Conservation (phyloP, 2,113 vertebrate species). For the Sturnus vulgaris region DNA sequence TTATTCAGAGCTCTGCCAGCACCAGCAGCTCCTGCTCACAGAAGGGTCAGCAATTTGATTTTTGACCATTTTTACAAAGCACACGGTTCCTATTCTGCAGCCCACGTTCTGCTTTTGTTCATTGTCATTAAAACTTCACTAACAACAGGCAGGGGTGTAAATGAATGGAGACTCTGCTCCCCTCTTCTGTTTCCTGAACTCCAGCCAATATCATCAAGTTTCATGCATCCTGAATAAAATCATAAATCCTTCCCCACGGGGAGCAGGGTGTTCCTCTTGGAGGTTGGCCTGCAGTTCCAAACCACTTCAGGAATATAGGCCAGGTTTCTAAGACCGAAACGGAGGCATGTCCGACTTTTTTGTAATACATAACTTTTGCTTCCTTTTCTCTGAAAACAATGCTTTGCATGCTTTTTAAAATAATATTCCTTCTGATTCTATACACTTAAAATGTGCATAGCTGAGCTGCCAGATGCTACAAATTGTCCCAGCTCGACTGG, state of each 20-base stretch:
- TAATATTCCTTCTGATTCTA: not conserved
- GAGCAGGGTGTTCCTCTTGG: constrained; percentile 37
- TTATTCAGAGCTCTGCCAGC: not conserved
- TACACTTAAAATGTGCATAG: not conserved
- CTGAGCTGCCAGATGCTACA: not conserved
- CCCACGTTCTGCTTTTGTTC: not conserved
- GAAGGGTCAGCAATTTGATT: not conserved
- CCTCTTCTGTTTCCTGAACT: not conserved
- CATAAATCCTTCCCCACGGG: constrained; percentile 19
- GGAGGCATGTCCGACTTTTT: not conserved
- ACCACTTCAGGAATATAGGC: not conserved
- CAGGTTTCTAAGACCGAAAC: constrained; percentile 4
- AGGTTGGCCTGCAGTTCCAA: not conserved
- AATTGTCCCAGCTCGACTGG: not conserved
- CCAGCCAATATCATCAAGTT: not conserved
- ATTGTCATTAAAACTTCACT: not conserved
- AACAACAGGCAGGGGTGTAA: constrained; percentile 1
- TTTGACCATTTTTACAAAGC: not conserved
- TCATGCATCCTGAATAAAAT: constrained; percentile 33
- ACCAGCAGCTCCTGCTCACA: not conserved
- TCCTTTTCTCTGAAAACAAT: not conserved
- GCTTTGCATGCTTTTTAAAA: not conserved
- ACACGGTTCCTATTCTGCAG: not conserved
- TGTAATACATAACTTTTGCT: not conserved
- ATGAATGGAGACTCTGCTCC: not conserved